A percentile compares a stretch with the other conserved stretches of the same genome.
These are phyloP conservation scores for Sorex maritimensis DNA, from an alignment of 2,797 vertebrate species.

Conservation along the genomic window DNA sequence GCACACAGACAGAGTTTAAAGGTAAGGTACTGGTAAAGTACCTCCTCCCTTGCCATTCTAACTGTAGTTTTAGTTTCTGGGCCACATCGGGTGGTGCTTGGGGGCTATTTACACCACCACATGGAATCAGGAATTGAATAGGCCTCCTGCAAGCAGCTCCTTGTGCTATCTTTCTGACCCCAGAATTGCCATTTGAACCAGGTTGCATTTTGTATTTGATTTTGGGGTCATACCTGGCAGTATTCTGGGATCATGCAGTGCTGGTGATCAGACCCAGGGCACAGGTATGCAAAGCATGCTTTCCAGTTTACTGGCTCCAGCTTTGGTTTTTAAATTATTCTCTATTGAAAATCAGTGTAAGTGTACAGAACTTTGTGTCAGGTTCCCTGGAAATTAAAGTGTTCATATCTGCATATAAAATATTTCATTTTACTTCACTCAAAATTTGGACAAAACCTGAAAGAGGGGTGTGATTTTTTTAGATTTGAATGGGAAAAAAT, in stretches of 20 bases:
- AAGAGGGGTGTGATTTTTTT: background rate
- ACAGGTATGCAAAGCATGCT: too few species aligned
- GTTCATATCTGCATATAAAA: background rate
- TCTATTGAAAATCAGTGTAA: constrained; percentile 14
- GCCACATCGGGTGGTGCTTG: too few species aligned
- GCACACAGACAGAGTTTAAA: constrained; percentile 93
- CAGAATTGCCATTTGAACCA: background rate
- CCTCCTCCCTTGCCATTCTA: background rate
- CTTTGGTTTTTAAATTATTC: background rate
- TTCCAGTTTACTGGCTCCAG: too few species aligned
- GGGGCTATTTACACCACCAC: background rate
- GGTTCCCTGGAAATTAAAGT: background rate
- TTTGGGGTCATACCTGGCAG: too few species aligned
- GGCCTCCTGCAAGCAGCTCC: background rate
- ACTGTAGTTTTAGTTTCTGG: background rate
- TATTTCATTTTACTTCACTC: background rate
- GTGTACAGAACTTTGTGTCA: constrained; percentile 15
- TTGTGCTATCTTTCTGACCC: background rate
- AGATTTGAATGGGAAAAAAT: background rate
- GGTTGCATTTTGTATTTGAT: too few species aligned
- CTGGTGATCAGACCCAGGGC: too few species aligned
- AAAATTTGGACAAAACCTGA: background rate
- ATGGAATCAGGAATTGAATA: background rate
- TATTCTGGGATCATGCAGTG: too few species aligned
- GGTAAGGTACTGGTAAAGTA: constrained; percentile 89